Percentiles rank a stretch among this genome's conserved stretches.
These are phyloP conservation scores for Ryuthela nishihirai DNA, from an alignment of 2,888 invertebrate species.

Conservation along the genomic window DNA sequence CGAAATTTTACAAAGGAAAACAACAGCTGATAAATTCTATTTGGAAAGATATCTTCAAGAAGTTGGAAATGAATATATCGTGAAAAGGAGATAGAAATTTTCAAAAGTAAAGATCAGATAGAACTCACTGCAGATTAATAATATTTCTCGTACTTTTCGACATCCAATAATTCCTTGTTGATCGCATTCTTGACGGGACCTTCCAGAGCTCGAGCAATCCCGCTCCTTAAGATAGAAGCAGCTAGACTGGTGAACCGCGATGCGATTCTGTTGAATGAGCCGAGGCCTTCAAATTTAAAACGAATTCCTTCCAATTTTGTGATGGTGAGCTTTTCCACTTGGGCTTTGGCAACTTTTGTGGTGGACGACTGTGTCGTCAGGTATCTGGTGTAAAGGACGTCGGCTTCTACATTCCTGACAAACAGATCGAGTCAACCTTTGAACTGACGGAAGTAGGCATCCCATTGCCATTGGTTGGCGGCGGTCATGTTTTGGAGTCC, in stretches of 20 bases:
- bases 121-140: too few species aligned
- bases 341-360: too few species aligned
- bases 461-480: slow-evolving; percentile 19
- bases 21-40: too few species aligned
- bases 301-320: slow-evolving; percentile 18
- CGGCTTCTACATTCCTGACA: slow-evolving; percentile 6
- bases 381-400: too few species aligned
- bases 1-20: too few species aligned
- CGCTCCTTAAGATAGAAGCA: slow-evolving; percentile 16
- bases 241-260: slow-evolving; percentile 15
- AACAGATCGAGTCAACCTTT: slow-evolving; percentile 13
- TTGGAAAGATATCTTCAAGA: too few species aligned
- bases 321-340: slow-evolving; percentile 16
- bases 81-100: too few species aligned
- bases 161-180: slow-evolving; percentile 22
- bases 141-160: slow-evolving; percentile 24
- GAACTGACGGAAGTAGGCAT: slow-evolving; percentile 19
- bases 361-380: too few species aligned
- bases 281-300: slow-evolving; percentile 18
- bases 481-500: slow-evolving; percentile 16
- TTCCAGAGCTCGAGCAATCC: slow-evolving; percentile 11
- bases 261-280: slow-evolving; percentile 10
- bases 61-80: too few species aligned
- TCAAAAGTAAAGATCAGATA: too few species aligned
- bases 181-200: slow-evolving; percentile 18